phyloP scores from a whole-genome alignment of 2,113 vertebrate genomes.

The Dasyprocta punctata region DNA sequence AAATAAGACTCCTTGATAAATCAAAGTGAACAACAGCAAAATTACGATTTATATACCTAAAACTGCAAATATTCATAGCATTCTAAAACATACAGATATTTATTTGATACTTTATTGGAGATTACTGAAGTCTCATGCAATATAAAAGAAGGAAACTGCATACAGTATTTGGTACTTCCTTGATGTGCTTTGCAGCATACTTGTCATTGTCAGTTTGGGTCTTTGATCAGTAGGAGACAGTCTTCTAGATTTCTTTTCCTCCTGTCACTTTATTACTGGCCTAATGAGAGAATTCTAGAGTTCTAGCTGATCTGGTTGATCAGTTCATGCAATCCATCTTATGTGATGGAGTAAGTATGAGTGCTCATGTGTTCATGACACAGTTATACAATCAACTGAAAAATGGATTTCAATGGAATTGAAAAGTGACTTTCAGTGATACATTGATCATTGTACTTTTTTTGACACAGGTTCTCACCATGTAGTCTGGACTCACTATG shows the following conservation, averaged over 20 bases:
- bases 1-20: not conserved
- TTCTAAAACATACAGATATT: not conserved
- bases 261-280: not conserved
- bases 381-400: not conserved
- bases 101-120: not conserved
- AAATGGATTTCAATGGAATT: too few species aligned
- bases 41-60: not conserved
- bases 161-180: not conserved
- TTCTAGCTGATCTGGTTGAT: not conserved
- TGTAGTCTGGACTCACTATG: not conserved
- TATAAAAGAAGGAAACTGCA: not conserved
- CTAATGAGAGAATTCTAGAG: not conserved
- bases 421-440: not conserved
- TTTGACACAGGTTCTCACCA: not conserved
- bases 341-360: not conserved
- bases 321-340: not conserved
- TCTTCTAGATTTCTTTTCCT: not conserved
- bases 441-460: not conserved
- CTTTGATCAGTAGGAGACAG: not conserved
- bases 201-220: not conserved
- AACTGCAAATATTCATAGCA: not conserved
- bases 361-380: not conserved
- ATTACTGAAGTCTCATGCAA: not conserved
- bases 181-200: not conserved
- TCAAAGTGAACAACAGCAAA: not conserved